Evolutionary conservation across 2,888 invertebrate genomes (phyloP).

Genomic region (Sycophila texana): DNA sequence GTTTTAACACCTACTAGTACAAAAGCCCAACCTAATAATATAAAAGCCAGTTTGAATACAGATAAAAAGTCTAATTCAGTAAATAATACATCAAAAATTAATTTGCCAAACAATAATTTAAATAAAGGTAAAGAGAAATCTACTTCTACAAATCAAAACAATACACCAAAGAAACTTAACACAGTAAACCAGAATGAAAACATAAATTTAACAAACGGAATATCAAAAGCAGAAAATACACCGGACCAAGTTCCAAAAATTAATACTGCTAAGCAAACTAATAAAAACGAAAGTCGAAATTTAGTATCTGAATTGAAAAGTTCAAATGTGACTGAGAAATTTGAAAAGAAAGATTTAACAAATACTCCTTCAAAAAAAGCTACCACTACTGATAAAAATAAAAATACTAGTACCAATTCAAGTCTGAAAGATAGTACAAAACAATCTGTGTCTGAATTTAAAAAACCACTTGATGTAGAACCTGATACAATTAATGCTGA

Average conservation of each 20-base stretch:
- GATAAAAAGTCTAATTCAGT: background rate
- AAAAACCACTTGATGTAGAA: background rate
- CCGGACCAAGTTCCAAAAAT: background rate
- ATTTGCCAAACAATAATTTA: background rate
- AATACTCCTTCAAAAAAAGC: too few species aligned
- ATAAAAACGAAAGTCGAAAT: background rate
- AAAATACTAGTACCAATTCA: too few species aligned
- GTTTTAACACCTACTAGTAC: background rate
- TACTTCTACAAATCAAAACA: background rate
- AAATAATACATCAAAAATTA: background rate
- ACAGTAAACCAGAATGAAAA: background rate
- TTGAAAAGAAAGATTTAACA: background rate
- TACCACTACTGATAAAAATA: too few species aligned
- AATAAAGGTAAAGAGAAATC: background rate
- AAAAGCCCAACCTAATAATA: too few species aligned
- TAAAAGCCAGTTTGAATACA: background rate
- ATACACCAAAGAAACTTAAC: background rate
- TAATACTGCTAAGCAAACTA: background rate
- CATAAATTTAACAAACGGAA: too few species aligned
- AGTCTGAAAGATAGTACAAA: too few species aligned
- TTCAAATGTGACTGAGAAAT: background rate
- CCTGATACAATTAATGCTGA: background rate
- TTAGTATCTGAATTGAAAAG: background rate
- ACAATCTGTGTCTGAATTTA: background rate
- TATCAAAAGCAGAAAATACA: too few species aligned